Base-by-base conservation (phyloP, 2,888 invertebrate genomes). In the Drosophila suboccidentalis region DNA sequence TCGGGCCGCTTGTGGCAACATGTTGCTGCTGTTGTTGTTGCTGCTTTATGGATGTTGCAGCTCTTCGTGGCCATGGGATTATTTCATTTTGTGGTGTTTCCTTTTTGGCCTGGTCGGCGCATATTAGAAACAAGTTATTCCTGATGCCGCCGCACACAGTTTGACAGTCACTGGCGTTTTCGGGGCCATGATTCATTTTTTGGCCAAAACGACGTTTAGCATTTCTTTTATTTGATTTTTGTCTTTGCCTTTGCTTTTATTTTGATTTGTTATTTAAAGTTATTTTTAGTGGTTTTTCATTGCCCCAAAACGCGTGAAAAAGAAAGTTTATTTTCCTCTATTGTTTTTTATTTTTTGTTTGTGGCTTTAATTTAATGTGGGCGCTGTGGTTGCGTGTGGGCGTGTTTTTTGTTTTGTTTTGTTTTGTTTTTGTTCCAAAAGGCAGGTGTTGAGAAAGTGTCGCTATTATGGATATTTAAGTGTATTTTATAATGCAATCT, bases 1-100 rank as follows among this genome's bases (percentile, higher is more conserved):
- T 84, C 60, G 80, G 82, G 76, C 66, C 75, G 58, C 50, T 64
- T 69, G 49, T 41, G 41, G 54, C 41, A 54, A 17, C 41, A 68
- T 66, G 61, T 59, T 63, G 64, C 61, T 65, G 58, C 51, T 51
- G 58, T 64, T 65, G 58, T 62, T 51, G 58, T 44, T 54, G 22
- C 22, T 54, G 57, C 57, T 67, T 65, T 65, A 65, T 55, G 69
- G 64, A 50, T 80, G 85, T 66, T 74, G 60, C 58, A 32, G 75
- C 63, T 63, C 63, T 71, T 70, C 55, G 76, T 71, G 90, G 78
- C 89, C 90, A 90, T 89, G 89, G 90, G 90, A 89, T 90, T 89
- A 85, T 87, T 90, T 87, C 89, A 90, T 90, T 87, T 90, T 90
- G 90, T 87, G 87, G 90, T 87, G 80, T 87, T 88, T 87, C 87